A percentile compares a stretch with the other conserved stretches of the same genome.
Evolutionary conservation across 1,140 invertebrate species (phyloP).

Genomic region (Drosophila carrolli): DNA sequence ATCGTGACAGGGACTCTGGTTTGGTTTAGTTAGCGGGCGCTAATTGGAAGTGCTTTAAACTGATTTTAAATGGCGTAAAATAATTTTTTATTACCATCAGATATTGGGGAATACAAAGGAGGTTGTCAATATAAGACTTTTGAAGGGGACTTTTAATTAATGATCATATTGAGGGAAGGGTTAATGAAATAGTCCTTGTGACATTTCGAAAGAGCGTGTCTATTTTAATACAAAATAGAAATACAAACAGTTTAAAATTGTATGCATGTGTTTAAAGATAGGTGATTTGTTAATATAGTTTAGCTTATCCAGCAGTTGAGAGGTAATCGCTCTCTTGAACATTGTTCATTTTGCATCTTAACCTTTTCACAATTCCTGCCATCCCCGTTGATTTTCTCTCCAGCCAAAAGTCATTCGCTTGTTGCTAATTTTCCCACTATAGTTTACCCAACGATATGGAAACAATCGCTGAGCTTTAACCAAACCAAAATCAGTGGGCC

Average conservation of each 20-base stretch:
- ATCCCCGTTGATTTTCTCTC: slow-evolving; percentile 3
- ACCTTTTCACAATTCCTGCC: not conserved
- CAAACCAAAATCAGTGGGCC: slow-evolving; percentile 4
- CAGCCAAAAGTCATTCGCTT: slow-evolving; percentile 20
- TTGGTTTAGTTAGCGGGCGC: slow-evolving; percentile 11
- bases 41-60: slow-evolving; percentile 29
- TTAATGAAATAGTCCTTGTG: too few species aligned
- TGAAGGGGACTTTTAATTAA: too few species aligned
- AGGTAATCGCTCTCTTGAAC: slow-evolving; percentile 7
- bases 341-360: slow-evolving; percentile 5
- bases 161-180: too few species aligned
- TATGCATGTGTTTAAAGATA: too few species aligned
- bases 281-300: too few species aligned
- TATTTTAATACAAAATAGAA: too few species aligned
- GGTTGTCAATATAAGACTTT: too few species aligned
- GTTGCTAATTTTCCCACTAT: slow-evolving; percentile 52
- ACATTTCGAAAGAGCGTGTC: too few species aligned
- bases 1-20: not conserved
- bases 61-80: slow-evolving; percentile 5
- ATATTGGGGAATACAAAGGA: too few species aligned
- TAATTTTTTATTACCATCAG: not conserved
- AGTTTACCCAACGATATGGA: slow-evolving; percentile 68
- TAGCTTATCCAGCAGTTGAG: not conserved
- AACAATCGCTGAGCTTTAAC: slow-evolving; percentile 67
- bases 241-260: too few species aligned